These are phyloP conservation scores for Andrena trimmerana DNA, from an alignment of 2,888 invertebrate genomes.

Conservation along the genomic window DNA sequence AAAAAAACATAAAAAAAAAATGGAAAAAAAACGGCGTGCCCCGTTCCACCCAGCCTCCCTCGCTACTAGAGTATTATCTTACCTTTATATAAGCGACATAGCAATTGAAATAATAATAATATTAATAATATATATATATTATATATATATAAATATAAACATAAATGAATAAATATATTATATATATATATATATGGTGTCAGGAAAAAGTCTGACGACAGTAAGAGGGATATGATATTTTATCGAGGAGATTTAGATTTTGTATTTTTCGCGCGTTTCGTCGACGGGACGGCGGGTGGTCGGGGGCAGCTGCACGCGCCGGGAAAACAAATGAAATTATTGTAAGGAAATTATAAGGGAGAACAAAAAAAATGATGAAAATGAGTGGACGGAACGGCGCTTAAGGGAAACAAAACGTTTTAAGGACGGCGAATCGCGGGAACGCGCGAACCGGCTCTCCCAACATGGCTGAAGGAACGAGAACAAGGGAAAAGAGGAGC, in stretches of 20 bases:
- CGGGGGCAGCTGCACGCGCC: slow-evolving; percentile 53
- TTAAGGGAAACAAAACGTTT: slow-evolving; percentile 61
- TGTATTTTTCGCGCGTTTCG: slow-evolving; percentile 82
- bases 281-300: slow-evolving; percentile 77
- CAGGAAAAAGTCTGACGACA: slow-evolving; percentile 53
- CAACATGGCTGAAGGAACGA: slow-evolving; percentile 28
- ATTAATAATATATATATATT: slow-evolving; percentile 74
- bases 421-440: slow-evolving; percentile 59
- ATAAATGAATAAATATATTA: slow-evolving; percentile 67
- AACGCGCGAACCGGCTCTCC: slow-evolving; percentile 52
- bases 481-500: slow-evolving; percentile 48
- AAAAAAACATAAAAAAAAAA: slow-evolving; percentile 27
- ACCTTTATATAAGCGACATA: slow-evolving; percentile 82
- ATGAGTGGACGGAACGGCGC: slow-evolving; percentile 40
- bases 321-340: slow-evolving; percentile 30
- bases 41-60: slow-evolving; percentile 81
- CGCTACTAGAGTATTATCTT: slow-evolving; percentile 83
- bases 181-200: slow-evolving; percentile 66
- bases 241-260: slow-evolving; percentile 84
- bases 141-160: slow-evolving; percentile 65
- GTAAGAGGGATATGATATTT: slow-evolving; percentile 77
- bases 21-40: slow-evolving; percentile 63
- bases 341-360: slow-evolving; percentile 38
- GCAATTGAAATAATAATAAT: slow-evolving; percentile 81
- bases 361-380: background rate